phyloP scores from a whole-genome alignment of 2,113 vertebrate species.

The Astatoreochromis straeleni region DNA sequence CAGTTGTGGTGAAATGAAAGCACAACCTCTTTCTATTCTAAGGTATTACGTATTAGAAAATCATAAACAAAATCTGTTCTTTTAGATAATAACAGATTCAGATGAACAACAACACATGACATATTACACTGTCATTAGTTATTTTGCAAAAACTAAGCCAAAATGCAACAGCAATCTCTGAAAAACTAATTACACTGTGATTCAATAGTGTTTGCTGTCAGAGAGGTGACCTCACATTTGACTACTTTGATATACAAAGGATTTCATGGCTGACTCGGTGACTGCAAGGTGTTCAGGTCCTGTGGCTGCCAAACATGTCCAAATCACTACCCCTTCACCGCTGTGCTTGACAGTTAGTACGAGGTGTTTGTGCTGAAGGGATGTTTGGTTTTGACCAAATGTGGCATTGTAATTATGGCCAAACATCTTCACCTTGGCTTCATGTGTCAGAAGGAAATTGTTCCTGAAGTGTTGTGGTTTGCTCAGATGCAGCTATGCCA shows the following conservation, averaged over 20 bases:
- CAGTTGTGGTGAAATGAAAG: background rate
- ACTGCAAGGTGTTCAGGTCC: background rate
- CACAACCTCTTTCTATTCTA: background rate
- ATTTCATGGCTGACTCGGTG: background rate
- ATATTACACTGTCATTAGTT: background rate
- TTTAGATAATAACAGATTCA: background rate
- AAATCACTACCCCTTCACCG: background rate
- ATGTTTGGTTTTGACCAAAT: background rate
- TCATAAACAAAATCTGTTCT: background rate
- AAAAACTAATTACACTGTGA: background rate
- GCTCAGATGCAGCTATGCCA: background rate
- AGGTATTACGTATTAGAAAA: background rate
- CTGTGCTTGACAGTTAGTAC: background rate
- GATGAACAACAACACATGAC: background rate
- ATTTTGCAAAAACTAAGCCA: background rate
- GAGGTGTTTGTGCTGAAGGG: background rate
- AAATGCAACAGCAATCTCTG: background rate
- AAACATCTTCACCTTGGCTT: background rate
- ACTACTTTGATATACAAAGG: background rate
- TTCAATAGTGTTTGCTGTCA: background rate
- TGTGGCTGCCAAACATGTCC: background rate
- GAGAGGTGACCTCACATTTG: background rate
- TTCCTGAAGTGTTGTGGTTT: background rate
- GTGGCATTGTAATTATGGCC: background rate
- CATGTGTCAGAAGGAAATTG: background rate